Evolutionary conservation across 1,140 invertebrate genomes (phyloP).

Genomic region (Ericerus pela): DNA sequence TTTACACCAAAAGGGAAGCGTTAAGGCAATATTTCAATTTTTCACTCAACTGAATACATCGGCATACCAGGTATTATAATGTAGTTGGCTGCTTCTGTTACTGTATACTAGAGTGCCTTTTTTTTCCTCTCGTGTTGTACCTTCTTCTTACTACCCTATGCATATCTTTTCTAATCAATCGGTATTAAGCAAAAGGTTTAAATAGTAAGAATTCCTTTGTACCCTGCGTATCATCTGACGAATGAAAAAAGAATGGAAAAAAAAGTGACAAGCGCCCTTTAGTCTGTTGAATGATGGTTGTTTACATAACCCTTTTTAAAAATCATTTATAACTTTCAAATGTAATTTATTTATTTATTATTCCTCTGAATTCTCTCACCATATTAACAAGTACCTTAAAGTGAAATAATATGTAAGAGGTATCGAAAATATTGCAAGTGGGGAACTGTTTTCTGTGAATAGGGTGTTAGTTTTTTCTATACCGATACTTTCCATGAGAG

Average conservation of each 20-base stretch:
- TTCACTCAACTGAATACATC: slow-evolving; percentile 11
- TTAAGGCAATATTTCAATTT: slow-evolving; percentile 9
- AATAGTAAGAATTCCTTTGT: too few relatives aligned
- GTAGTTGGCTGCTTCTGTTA: too few relatives aligned
- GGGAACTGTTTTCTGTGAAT: too few relatives aligned
- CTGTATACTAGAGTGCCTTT: too few relatives aligned
- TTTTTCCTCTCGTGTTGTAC: not conserved
- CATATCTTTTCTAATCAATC: slow-evolving; percentile 4
- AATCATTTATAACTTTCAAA: slow-evolving; percentile 11
- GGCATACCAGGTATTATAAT: slow-evolving; percentile 2
- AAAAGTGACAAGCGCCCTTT: slow-evolving; percentile 7
- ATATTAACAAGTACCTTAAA: not conserved
- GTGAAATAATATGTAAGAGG: not conserved
- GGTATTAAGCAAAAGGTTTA: not conserved
- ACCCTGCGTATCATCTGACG: slow-evolving; percentile 4
- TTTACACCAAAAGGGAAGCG: not conserved
- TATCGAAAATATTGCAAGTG: too few relatives aligned
- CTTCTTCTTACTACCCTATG: not conserved
- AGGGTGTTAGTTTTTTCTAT: too few relatives aligned
- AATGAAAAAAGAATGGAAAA: too few relatives aligned
- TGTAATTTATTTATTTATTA: slow-evolving; percentile 5
- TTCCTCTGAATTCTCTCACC: not conserved
- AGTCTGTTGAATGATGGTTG: not conserved
- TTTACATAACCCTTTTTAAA: slow-evolving; percentile 11
- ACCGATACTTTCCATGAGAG: too few relatives aligned